A percentile compares a stretch with the other conserved stretches of the same genome.
Evolutionary conservation across 2,113 vertebrate species (phyloP).

Genomic region (Rattus rattus): DNA sequence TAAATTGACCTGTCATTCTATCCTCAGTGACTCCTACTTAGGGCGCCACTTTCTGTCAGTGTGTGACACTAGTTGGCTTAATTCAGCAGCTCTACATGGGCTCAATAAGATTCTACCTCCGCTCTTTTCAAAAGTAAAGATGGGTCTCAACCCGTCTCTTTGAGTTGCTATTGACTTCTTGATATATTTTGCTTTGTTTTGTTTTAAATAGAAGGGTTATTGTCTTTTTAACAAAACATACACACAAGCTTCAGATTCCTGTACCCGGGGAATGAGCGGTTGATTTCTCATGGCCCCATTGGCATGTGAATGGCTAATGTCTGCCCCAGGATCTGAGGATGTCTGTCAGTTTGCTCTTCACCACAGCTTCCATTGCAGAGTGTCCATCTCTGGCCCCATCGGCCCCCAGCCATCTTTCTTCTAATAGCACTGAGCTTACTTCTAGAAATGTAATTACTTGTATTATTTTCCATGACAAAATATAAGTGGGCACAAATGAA

Average conservation of each 20-base stretch:
- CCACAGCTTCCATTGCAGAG: background rate
- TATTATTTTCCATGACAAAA: slow-evolving; percentile 16
- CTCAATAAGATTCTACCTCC: background rate
- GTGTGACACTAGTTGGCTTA: background rate
- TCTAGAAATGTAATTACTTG: slow-evolving; percentile 14
- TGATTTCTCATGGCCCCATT: background rate
- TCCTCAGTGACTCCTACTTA: background rate
- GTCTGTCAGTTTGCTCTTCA: background rate
- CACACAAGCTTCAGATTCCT: background rate
- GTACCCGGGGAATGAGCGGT: background rate
- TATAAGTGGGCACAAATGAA: background rate
- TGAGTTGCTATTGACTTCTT: background rate
- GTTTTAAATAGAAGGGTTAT: slow-evolving; percentile 19
- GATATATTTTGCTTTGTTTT: background rate
- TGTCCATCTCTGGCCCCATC: no score
- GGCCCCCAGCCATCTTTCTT: background rate
- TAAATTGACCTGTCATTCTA: background rate
- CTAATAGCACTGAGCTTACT: background rate
- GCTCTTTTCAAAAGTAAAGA: slow-evolving; percentile 5
- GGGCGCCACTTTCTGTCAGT: background rate
- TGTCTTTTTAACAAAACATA: slow-evolving; percentile 37
- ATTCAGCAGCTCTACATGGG: background rate
- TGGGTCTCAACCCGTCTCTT: background rate
- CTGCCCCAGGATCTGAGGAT: accelerated
- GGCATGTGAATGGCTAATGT: background rate